These are phyloP conservation scores for Proteles cristata DNA, from an alignment of 2,113 vertebrate species.

Conservation along the genomic window DNA sequence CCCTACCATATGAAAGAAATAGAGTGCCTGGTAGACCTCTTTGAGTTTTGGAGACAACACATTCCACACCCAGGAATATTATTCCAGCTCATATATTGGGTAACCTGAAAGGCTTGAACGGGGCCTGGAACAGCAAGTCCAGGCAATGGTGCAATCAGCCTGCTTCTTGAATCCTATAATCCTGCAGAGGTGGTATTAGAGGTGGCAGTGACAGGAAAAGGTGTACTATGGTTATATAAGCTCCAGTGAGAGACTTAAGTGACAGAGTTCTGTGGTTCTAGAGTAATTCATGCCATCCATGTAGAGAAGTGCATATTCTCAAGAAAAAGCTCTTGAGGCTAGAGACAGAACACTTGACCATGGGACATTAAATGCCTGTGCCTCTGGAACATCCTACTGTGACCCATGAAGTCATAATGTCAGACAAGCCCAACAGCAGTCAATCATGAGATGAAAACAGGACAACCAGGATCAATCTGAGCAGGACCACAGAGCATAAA, in stretches of 20 bases:
- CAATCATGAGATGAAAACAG: not conserved
- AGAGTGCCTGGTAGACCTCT: not conserved
- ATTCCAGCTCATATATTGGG: not conserved
- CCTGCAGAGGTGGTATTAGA: not conserved
- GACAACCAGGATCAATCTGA: not conserved
- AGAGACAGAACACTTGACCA: not conserved
- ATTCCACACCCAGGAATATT: not conserved
- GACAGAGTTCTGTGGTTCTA: not conserved
- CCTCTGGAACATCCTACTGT: not conserved
- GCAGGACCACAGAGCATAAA: not conserved
- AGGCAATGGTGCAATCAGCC: not conserved
- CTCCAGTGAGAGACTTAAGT: not conserved
- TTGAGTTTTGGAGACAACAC: not conserved
- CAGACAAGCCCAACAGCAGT: not conserved
- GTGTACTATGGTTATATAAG: not conserved
- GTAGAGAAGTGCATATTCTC: not conserved
- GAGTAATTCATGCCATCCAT: not conserved
- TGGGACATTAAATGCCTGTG: not conserved
- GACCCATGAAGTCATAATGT: not conserved
- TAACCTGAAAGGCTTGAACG: not conserved
- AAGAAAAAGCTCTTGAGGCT: not conserved
- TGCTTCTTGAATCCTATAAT: not conserved
- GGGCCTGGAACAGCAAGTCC: not conserved
- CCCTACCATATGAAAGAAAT: not conserved
- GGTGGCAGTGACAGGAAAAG: not conserved